A percentile compares a stretch with the other conserved stretches of the same genome.
Conservation (phyloP, 2,113 vertebrate genomes). For the Stigmatopora argus region DNA sequence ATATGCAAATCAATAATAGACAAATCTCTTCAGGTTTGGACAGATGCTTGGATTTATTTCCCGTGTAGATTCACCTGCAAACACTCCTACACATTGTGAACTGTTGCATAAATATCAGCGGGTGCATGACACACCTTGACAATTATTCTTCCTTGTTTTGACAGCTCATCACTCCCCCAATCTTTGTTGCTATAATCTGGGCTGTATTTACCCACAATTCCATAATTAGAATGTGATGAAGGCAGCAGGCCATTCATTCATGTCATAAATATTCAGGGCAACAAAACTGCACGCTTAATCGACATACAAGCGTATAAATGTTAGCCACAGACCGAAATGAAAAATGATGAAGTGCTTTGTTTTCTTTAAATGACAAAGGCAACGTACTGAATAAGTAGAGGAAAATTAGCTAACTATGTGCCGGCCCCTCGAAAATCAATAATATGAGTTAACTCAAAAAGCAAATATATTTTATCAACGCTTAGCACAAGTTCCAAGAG, state of each 20-base stretch:
- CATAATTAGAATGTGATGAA: conserved; percentile 51
- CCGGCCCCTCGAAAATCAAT: no score
- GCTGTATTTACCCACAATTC: conserved; percentile 31
- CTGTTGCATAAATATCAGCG: conserved; percentile 30
- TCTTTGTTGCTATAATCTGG: conserved; percentile 53
- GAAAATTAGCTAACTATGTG: no score
- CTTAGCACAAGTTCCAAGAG: not conserved
- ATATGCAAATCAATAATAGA: conserved; percentile 25
- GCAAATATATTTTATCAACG: no score
- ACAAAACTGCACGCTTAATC: no score
- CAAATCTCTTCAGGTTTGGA: conserved; percentile 22
- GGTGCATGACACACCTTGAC: conserved; percentile 45
- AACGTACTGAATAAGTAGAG: no score
- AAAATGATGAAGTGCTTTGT: no score
- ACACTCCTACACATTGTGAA: not conserved
- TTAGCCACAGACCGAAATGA: no score
- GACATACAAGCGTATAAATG: no score
- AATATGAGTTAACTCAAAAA: no score
- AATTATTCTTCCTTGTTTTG: conserved; percentile 40
- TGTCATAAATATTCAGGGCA: no score
- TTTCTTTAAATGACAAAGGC: no score
- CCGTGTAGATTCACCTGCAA: conserved; percentile 12
- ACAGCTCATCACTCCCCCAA: conserved; percentile 55
- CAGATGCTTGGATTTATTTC: conserved; percentile 18
- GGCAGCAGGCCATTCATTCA: conserved; percentile 20